A percentile compares a stretch with the other conserved stretches of the same genome.
phyloP scores from a whole-genome alignment of 2,113 vertebrate genomes.

The Tyto alba region DNA sequence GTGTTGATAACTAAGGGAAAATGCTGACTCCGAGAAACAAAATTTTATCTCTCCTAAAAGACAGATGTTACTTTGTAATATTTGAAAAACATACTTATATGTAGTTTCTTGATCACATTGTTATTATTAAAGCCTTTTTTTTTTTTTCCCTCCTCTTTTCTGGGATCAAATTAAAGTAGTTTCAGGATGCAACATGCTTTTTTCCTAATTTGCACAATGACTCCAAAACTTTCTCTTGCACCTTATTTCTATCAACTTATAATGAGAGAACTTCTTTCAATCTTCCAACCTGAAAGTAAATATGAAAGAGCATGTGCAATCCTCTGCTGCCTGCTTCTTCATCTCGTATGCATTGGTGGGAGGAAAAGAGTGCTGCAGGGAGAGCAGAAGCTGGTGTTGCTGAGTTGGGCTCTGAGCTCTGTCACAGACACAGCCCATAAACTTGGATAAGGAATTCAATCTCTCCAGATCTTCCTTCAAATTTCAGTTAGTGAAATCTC shows the following conservation, averaged over 20 bases:
- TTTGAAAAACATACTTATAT: background rate
- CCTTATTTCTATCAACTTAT: background rate
- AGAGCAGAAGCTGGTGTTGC: background rate
- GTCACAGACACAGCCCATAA: background rate
- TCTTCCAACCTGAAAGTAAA: background rate
- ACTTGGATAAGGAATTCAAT: background rate
- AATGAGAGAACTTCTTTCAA: background rate
- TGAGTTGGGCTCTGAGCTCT: background rate
- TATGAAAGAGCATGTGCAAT: background rate
- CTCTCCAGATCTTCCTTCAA: background rate
- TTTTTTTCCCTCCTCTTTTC: fast-evolving
- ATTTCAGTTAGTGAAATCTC: background rate
- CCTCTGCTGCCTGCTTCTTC: background rate
- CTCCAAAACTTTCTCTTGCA: background rate
- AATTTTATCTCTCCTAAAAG: background rate
- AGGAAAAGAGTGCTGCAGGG: background rate
- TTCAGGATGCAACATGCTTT: background rate
- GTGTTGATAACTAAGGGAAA: background rate
- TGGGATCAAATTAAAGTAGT: background rate
- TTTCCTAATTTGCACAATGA: background rate
- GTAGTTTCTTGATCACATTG: background rate
- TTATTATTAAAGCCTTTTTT: background rate
- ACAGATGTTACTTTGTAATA: background rate
- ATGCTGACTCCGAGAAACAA: background rate
- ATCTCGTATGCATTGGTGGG: fast-evolving